A percentile compares a stretch with the other conserved stretches of the same genome.
Evolutionary conservation across 1,140 invertebrate genomes (phyloP).

Genomic region (Papilio glaucus): DNA sequence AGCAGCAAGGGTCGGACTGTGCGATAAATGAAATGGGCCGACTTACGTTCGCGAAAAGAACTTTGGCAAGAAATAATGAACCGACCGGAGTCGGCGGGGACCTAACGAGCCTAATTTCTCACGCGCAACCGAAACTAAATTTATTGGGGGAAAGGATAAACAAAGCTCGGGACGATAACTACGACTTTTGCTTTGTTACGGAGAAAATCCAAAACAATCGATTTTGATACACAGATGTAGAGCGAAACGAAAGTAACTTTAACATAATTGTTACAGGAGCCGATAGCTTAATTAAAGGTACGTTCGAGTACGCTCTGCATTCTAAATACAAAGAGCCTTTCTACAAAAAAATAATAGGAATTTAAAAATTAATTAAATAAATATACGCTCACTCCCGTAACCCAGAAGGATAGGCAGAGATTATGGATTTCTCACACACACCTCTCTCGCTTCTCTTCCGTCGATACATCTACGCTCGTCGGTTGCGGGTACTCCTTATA

Average conservation of each 20-base stretch:
- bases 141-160: constrained; percentile 13
- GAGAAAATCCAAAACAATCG: not conserved
- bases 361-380: too few species aligned
- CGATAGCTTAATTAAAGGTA: too few species aligned
- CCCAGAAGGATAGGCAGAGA: too few species aligned
- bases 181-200: not conserved
- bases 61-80: constrained; percentile 27
- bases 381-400: too few species aligned
- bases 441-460: too few species aligned
- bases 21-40: not conserved
- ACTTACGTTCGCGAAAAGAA: constrained; percentile 26
- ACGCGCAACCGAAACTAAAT: constrained; percentile 15
- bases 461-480: too few species aligned
- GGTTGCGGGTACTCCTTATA: too few species aligned
- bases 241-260: not conserved
- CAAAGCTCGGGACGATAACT: constrained; percentile 11
- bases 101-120: constrained; percentile 5
- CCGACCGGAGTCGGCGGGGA: not conserved
- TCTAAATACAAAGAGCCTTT: too few species aligned
- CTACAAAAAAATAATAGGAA: too few species aligned
- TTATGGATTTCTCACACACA: too few species aligned
- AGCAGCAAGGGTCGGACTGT: constrained; percentile 3
- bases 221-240: not conserved
- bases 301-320: too few species aligned
- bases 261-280: too few species aligned